Conservation (phyloP, 2,888 invertebrate species). For the Blomia tropicalis region DNA sequence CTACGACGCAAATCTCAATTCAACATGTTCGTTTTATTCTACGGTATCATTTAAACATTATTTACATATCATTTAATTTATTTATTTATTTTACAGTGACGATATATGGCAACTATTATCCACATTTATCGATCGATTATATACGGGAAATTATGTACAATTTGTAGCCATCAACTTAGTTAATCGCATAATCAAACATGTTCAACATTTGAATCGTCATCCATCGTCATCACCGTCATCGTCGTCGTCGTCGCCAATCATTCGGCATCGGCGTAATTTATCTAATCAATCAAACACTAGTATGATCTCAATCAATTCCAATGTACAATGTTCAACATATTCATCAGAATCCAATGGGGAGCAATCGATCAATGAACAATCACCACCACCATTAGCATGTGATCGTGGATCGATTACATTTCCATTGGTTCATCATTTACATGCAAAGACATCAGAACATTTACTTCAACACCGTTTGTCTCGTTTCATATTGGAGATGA, state of each 20-base stretch:
- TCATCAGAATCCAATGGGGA: not conserved
- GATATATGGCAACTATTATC: constrained; percentile 7
- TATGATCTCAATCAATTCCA: not conserved
- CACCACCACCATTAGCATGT: no score
- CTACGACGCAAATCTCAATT: not conserved
- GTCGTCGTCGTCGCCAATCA: not conserved
- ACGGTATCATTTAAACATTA: no score
- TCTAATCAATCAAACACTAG: not conserved
- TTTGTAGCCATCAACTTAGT: not conserved
- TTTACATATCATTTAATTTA: no score
- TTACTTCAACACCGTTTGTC: not conserved
- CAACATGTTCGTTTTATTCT: no score
- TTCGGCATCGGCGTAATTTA: not conserved
- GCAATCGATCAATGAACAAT: not conserved
- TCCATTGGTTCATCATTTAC: not conserved
- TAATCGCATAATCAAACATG: not conserved
- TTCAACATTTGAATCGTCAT: not conserved
- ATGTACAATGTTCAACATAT: not conserved
- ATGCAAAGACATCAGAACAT: not conserved
- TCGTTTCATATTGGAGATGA: not conserved
- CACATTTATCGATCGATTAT: constrained; percentile 3
- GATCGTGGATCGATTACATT: not conserved
- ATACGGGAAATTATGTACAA: constrained; percentile 1
- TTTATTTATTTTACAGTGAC: not conserved
- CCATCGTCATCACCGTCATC: not conserved